Conservation (phyloP, 2,113 vertebrate species). For the Otocyon megalotis region DNA sequence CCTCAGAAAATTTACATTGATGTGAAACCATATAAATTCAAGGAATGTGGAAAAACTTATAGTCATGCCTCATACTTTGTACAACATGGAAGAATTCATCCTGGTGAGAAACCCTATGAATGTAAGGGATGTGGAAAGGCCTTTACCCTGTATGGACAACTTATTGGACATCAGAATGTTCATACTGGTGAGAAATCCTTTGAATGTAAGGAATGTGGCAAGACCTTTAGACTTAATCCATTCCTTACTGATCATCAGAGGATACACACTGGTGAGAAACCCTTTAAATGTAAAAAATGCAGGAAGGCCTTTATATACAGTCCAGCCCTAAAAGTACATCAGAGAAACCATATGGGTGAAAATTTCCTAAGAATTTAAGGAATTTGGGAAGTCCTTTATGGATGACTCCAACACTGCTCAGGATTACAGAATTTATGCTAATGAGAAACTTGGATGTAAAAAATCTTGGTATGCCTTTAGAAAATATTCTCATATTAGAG, state of each 20-base stretch:
- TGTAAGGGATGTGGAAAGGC: background rate
- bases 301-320: background rate
- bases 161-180: background rate
- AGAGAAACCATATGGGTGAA: background rate
- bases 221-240: background rate
- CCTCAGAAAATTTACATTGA: background rate
- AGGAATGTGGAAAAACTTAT: background rate
- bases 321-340: background rate
- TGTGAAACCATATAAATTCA: background rate
- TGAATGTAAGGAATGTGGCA: background rate
- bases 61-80: background rate
- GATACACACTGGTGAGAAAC: background rate
- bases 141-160: background rate
- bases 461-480: background rate
- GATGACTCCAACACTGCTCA: background rate
- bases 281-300: background rate
- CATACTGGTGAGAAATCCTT: slow-evolving; percentile 7
- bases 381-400: background rate
- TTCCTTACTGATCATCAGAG: background rate
- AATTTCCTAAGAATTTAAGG: background rate
- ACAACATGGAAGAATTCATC: background rate
- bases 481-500: background rate
- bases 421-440: background rate
- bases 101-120: background rate
- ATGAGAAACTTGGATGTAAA: background rate